Conservation (phyloP, 2,888 invertebrate genomes). For the Drosophila robusta region DNA sequence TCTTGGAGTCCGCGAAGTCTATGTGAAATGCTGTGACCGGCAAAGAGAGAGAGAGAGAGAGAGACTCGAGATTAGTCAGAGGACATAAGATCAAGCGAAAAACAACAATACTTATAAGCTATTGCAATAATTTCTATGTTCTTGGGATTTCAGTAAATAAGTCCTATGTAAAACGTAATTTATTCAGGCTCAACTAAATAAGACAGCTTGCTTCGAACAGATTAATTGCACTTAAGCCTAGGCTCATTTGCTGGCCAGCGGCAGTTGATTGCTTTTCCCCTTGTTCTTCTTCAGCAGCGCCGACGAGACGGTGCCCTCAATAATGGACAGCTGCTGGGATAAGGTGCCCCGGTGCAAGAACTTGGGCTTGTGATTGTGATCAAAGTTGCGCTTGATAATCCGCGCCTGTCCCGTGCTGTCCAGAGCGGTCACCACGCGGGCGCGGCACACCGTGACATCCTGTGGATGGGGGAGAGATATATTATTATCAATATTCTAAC, state of each 20-base stretch:
- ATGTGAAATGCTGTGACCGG: slow-evolving; percentile 82
- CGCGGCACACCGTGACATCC: slow-evolving; percentile 83
- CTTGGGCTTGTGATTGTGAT: slow-evolving; percentile 82
- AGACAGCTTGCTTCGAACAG: slow-evolving; percentile 23
- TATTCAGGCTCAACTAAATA: slow-evolving; percentile 44
- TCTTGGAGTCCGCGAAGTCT: slow-evolving; percentile 85
- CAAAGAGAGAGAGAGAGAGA: neutral
- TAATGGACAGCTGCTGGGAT: slow-evolving; percentile 46
- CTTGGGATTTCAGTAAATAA: neutral
- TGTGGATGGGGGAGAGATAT: slow-evolving; percentile 39
- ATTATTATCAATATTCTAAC: neutral
- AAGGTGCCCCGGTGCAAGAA: slow-evolving; percentile 49
- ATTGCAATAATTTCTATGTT: neutral
- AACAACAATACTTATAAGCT: neutral
- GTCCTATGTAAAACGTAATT: slow-evolving; percentile 37
- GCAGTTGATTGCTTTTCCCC: neutral
- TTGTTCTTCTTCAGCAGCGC: slow-evolving; percentile 14
- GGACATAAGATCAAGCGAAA: neutral
- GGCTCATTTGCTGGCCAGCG: slow-evolving; percentile 30
- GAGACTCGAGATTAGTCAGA: slow-evolving; percentile 21
- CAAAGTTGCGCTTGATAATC: slow-evolving; percentile 81
- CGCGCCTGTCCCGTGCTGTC: slow-evolving; percentile 76
- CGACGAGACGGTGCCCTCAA: slow-evolving; percentile 13
- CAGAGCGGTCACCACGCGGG: slow-evolving; percentile 82
- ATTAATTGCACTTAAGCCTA: slow-evolving; percentile 38